A percentile compares a stretch with the other conserved stretches of the same genome.
phyloP scores from a whole-genome alignment of 1,140 invertebrate species.

The Leucophenga varia region DNA sequence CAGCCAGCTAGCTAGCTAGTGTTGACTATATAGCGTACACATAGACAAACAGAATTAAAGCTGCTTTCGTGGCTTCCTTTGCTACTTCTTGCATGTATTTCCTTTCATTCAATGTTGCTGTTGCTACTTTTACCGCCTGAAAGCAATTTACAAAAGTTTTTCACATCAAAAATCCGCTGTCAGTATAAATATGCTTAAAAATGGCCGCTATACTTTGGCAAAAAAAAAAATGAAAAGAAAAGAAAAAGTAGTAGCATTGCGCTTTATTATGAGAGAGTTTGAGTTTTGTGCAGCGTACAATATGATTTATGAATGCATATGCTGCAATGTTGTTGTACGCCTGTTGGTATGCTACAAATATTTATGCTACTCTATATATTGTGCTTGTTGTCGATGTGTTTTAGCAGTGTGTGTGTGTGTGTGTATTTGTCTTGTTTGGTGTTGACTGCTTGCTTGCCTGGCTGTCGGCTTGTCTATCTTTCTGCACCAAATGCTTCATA shows the following conservation, averaged over 20 bases:
- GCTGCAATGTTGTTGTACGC: conserved; percentile 35
- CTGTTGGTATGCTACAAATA: too few relatives aligned
- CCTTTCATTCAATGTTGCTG: not conserved
- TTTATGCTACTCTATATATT: too few relatives aligned
- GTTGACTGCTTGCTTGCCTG: conserved; percentile 27
- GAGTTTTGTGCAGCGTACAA: conserved; percentile 15
- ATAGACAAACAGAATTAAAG: conserved; percentile 35
- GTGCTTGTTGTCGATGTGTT: too few relatives aligned
- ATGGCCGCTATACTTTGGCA: conserved; percentile 33
- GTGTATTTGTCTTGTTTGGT: too few relatives aligned
- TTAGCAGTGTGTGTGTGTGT: too few relatives aligned
- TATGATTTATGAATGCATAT: conserved; percentile 55
- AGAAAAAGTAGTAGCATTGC: conserved; percentile 22
- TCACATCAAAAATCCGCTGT: conserved; percentile 56
- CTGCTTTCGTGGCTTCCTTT: not conserved
- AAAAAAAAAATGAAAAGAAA: conserved; percentile 2
- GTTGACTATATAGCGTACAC: too few relatives aligned
- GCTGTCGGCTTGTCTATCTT: conserved; percentile 17
- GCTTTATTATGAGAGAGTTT: conserved; percentile 28
- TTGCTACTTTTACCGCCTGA: conserved; percentile 7
- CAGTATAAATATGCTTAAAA: conserved; percentile 56
- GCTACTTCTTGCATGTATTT: too few relatives aligned
- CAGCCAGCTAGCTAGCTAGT: too few relatives aligned
- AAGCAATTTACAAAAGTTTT: conserved; percentile 57
- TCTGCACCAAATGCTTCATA: conserved; percentile 21